Evolutionary conservation across 2,888 invertebrate species (phyloP).

Genomic region (Agapetus fuscipes): DNA sequence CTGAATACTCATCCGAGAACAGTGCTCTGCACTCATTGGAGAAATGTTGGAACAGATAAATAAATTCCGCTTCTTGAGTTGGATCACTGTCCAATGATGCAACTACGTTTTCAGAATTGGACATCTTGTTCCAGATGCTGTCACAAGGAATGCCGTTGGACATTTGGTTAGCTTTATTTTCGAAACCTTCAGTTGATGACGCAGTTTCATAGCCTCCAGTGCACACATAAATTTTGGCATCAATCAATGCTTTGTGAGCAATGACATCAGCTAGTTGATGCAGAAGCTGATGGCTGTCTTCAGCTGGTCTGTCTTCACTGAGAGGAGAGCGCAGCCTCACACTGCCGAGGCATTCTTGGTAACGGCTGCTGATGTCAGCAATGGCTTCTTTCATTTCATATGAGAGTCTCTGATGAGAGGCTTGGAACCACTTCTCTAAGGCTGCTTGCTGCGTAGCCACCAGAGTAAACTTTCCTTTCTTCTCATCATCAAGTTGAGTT

Average conservation of each 20-base stretch:
- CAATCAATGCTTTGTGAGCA: constrained; percentile 65
- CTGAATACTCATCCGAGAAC: constrained; percentile 47
- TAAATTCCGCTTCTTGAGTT: constrained; percentile 55
- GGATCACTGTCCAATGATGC: constrained; percentile 46
- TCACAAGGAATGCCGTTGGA: constrained; percentile 13
- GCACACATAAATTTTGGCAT: constrained; percentile 38
- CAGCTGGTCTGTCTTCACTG: constrained; percentile 38
- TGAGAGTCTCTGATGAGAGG: constrained; percentile 60
- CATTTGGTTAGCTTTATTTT: constrained; percentile 1
- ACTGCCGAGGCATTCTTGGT: constrained; percentile 53
- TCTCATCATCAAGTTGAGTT: constrained; percentile 44
- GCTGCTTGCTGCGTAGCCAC: constrained; percentile 59
- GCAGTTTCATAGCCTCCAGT: constrained; percentile 16
- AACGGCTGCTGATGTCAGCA: constrained; percentile 55
- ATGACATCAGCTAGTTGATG: constrained; percentile 61
- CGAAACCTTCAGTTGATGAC: not conserved
- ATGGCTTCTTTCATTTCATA: constrained; percentile 64
- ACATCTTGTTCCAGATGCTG: constrained; percentile 25
- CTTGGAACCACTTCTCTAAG: constrained; percentile 65
- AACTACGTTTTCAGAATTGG: constrained; percentile 29
- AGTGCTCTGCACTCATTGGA: constrained; percentile 52
- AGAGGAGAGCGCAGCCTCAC: constrained; percentile 40
- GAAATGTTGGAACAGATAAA: constrained; percentile 55
- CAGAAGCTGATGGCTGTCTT: constrained; percentile 42
- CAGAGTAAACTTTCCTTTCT: constrained; percentile 49